Percentiles rank a stretch among this genome's conserved stretches.
Conservation (phyloP, 53 echinoderm and acorn worm species). For the Holothuria leucospilota region DNA sequence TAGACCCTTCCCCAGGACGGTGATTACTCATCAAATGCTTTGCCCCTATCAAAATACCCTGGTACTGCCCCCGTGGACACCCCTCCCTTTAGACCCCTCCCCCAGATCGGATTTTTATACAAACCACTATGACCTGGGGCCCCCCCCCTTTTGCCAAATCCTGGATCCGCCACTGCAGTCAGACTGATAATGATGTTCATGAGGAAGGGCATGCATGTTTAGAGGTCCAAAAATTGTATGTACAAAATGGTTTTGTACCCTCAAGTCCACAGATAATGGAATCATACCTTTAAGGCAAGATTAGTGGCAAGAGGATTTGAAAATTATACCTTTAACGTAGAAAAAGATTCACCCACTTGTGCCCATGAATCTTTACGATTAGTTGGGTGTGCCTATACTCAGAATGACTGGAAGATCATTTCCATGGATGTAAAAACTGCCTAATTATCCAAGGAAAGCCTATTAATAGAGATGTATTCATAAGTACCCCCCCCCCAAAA, state of each 20-base stretch:
- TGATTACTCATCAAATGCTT: no score
- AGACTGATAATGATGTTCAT: constrained; percentile 30
- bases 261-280: constrained; percentile 32
- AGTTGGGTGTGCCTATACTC: constrained; percentile 11
- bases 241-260: constrained; percentile 39
- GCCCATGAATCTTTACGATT: neutral
- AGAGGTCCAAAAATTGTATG: constrained; percentile 34
- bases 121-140: no score
- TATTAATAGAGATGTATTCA: constrained; percentile 34
- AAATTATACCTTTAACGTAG: constrained; percentile 24
- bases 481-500: constrained; percentile 45
- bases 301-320: constrained; percentile 51
- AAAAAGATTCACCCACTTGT: constrained; percentile 43
- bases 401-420: constrained; percentile 28
- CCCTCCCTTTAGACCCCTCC: no score
- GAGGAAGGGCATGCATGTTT: constrained; percentile 44
- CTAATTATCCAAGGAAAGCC: constrained; percentile 9
- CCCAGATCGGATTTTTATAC: no score
- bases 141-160: no score
- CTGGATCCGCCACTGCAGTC: no score
- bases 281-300: constrained; percentile 29
- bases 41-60: no score
- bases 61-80: no score
- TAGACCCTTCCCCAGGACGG: no score
- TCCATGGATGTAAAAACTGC: constrained; percentile 31